phyloP scores from a whole-genome alignment of 2,888 invertebrate species.

The Octodonta nipae region DNA sequence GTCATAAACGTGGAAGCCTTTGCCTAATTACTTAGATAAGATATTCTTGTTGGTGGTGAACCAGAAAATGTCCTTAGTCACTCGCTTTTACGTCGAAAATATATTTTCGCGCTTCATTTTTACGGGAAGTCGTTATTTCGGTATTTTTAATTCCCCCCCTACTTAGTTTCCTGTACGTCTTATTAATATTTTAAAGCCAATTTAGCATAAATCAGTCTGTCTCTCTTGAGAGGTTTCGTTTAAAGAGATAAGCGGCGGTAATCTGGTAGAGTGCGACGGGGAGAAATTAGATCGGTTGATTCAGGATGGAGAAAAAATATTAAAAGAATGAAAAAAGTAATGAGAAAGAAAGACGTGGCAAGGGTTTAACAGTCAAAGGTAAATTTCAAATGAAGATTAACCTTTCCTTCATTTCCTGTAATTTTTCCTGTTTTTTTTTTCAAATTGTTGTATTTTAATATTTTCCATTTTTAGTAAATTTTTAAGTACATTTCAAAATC shows the following conservation, averaged over 20 bases:
- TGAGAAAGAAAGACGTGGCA: too few species aligned
- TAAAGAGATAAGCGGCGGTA: background rate
- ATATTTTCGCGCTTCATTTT: conserved; percentile 14
- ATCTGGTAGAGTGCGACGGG: too few species aligned
- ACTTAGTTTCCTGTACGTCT: conserved; percentile 16
- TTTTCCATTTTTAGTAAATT: too few species aligned
- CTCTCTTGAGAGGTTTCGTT: conserved; percentile 7
- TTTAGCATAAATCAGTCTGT: conserved; percentile 16
- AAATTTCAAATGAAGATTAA: too few species aligned
- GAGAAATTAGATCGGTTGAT: too few species aligned
- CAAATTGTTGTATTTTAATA: too few species aligned
- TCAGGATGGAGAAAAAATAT: too few species aligned
- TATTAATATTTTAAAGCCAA: conserved; percentile 19
- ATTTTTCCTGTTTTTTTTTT: too few species aligned
- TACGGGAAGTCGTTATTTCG: conserved; percentile 17
- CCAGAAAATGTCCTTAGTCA: conserved; percentile 20
- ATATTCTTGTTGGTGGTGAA: conserved; percentile 16
- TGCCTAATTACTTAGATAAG: conserved; percentile 30
- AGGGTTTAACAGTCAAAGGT: too few species aligned
- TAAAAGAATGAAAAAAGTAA: too few species aligned
- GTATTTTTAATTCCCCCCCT: conserved; percentile 18
- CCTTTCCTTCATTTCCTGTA: too few species aligned
- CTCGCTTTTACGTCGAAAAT: conserved; percentile 10
- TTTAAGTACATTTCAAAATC: too few species aligned
- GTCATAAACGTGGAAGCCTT: conserved; percentile 23